phyloP scores from a whole-genome alignment of 2,113 vertebrate genomes.

The Elaphurus davidianus region DNA sequence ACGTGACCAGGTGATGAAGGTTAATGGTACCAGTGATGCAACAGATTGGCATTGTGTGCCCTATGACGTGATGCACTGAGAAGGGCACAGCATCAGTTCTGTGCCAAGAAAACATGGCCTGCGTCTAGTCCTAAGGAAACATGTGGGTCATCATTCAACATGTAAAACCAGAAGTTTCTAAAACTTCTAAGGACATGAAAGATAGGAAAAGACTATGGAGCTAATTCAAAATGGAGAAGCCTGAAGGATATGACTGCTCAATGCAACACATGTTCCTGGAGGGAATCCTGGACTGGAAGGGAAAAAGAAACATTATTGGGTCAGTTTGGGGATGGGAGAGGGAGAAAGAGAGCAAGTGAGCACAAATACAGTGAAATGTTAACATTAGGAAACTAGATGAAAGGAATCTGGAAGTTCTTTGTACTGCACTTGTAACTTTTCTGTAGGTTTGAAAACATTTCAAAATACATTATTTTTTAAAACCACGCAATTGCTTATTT shows the following conservation, averaged over 20 bases:
- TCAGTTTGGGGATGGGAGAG: not conserved
- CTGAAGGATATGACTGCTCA: not conserved
- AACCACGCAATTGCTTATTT: slow-evolving; percentile 34
- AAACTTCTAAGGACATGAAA: not conserved
- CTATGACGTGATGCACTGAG: not conserved
- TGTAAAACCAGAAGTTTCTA: slow-evolving; percentile 17
- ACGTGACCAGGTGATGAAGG: not conserved
- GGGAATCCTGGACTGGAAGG: not conserved
- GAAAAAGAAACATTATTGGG: not conserved
- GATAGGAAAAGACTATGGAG: not conserved
- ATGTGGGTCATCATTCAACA: not conserved
- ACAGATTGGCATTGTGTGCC: not conserved
- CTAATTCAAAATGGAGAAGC: not conserved
- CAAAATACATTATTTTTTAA: slow-evolving; percentile 43
- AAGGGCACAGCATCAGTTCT: not conserved
- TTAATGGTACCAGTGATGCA: not conserved
- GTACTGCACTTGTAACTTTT: slow-evolving; percentile 23
- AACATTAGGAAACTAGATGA: not conserved
- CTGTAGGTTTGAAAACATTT: slow-evolving; percentile 55
- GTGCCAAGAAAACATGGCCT: not conserved
- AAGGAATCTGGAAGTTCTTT: not conserved
- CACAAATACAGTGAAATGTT: not conserved
- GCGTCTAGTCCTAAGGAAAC: not conserved
- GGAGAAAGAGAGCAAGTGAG: not conserved
- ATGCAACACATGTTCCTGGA: not conserved